Conservation (phyloP, 23 tunicate genomes). For the Halocynthia roretzi region DNA sequence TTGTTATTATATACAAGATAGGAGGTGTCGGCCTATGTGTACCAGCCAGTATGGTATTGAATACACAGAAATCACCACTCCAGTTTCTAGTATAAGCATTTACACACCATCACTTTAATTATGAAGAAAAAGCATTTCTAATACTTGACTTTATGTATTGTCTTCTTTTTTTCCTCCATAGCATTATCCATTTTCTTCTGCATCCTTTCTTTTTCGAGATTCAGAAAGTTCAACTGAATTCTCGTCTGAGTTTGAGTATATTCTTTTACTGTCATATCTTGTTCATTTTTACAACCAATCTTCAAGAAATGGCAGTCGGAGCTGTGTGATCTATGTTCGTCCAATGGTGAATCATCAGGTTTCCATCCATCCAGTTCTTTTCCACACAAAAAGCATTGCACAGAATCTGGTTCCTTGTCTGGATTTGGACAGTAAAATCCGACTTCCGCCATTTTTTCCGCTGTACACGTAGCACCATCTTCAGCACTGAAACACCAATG, state of each 20-base stretch:
- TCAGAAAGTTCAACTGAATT: too few species aligned
- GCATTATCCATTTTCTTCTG: too few species aligned
- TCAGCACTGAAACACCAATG: conserved; percentile 46
- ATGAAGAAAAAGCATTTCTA: too few species aligned
- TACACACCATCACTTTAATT: too few species aligned
- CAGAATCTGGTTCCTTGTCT: conserved; percentile 48
- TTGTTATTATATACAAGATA: too few species aligned
- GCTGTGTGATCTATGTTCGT: conserved; percentile 47
- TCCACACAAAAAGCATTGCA: conserved; percentile 61
- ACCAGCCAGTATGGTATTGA: too few species aligned
- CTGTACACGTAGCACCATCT: conserved; percentile 61
- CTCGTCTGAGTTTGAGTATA: background rate
- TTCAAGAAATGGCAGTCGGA: conserved; percentile 42
- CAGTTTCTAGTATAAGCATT: too few species aligned
- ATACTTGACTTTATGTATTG: too few species aligned
- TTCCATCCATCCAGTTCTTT: conserved; percentile 95
- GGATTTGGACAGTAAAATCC: conserved; percentile 95
- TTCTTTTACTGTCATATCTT: conserved; percentile 38
- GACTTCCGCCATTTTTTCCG: conserved; percentile 47
- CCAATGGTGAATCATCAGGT: conserved; percentile 32
- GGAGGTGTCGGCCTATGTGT: too few species aligned
- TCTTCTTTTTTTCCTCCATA: too few species aligned
- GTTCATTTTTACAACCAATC: conserved; percentile 12
- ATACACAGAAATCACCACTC: too few species aligned
- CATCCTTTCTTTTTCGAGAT: too few species aligned